Base-by-base conservation (phyloP, 2,888 invertebrate genomes). In the Lampropteryx suffumata region DNA sequence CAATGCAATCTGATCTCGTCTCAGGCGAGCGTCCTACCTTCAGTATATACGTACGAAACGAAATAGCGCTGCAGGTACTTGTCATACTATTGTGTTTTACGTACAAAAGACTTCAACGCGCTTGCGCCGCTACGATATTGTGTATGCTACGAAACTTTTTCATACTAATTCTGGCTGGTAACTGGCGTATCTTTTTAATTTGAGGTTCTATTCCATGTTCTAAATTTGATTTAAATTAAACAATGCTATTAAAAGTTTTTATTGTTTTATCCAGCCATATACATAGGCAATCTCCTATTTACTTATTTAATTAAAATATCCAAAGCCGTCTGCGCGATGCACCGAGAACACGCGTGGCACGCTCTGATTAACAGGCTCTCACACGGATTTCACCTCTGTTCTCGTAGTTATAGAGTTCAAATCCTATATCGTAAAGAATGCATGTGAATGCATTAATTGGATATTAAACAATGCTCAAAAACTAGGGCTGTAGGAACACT, bases 251-350 rank as follows among this genome's bases (percentile, higher is more conserved):
- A n/a, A n/a, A n/a, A n/a, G n/a, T 17, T 17, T 17, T 17, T 17
- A 17, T 17, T 17, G 4, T 17, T 17, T 3, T 17, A 17, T 17
- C 3, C 17, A 17, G 17, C 17, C 17, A 17, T 17, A n/a, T 17
- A 17, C 17, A 3, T 17, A 17, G n/a, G n/a, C n/a, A n/a, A n/a
- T n/a, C n/a, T n/a, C n/a, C n/a, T 17, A 17, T 1, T 13, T 33
- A 57, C 45, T 64, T 57, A 59, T 57, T 61, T 62, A 62, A 71
- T 56, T 53, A 59, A 46, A 50, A 55, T 52, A 58, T 63, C 58
- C 61, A 69, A 66, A 64, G 73, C 68, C 72, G 70, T 69, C 72
- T 76, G 73, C 69, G n/a, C 68, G 69, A 71, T 78, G 73, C 76
- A 72, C 66, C 54, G 51, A 49, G 46, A 56, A 57, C 68, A 71